Evolutionary conservation across 2,113 vertebrate species (phyloP).

Genomic region (Siphamia tubifer): DNA sequence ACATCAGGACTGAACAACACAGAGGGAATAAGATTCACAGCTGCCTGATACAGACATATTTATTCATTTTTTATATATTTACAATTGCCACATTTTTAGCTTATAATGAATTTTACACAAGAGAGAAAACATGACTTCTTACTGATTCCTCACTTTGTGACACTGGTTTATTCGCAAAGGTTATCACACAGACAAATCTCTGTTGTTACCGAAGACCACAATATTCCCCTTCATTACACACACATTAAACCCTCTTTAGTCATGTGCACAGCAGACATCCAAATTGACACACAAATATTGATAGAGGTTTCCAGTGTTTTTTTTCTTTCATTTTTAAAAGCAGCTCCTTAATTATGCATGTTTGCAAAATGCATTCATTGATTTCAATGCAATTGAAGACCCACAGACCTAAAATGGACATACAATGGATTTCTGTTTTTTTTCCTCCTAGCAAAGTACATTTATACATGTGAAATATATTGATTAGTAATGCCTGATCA

Average conservation of each 20-base stretch:
- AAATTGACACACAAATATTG: constrained; percentile 19
- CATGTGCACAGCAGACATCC: background rate
- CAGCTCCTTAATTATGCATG: constrained; percentile 41
- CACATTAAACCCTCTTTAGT: constrained; percentile 47
- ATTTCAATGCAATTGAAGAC: constrained; percentile 21
- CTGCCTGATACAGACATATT: no score
- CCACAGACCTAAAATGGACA: constrained; percentile 2
- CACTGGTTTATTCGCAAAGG: constrained; percentile 1
- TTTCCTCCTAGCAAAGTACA: constrained; percentile 2
- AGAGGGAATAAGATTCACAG: background rate
- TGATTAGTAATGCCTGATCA: constrained; percentile 28
- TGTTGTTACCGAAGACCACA: constrained; percentile 10
- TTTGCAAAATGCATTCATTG: constrained; percentile 31
- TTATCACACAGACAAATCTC: background rate
- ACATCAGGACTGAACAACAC: background rate
- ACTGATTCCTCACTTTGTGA: no score
- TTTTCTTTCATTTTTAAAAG: constrained; percentile 33
- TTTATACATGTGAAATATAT: constrained; percentile 32
- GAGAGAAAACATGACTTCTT: no score
- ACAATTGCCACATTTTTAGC: background rate
- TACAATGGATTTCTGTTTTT: background rate
- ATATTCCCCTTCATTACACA: background rate
- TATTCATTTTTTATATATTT: no score
- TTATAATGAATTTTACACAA: no score
- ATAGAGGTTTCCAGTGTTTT: constrained; percentile 22